A percentile compares a stretch with the other conserved stretches of the same genome.
phyloP scores from a whole-genome alignment of 2,113 vertebrate species.

The Sinosuthora webbiana region DNA sequence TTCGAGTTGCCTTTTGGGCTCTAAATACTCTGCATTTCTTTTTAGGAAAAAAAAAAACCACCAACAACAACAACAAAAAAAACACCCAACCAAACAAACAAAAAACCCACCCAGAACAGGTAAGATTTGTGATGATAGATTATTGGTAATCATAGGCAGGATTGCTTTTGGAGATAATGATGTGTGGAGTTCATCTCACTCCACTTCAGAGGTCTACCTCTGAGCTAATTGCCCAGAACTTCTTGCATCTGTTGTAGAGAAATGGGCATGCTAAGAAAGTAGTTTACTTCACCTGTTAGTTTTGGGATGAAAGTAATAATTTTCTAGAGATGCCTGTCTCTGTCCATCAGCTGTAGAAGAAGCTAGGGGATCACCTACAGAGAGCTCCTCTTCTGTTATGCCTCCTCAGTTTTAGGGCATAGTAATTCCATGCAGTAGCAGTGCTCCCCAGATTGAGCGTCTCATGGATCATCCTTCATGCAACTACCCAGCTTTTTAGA shows the following conservation, averaged over 20 bases:
- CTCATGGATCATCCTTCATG: not conserved
- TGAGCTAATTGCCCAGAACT: not conserved
- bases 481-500: not conserved
- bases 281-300: not conserved
- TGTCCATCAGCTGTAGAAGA: not conserved
- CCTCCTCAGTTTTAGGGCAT: not conserved
- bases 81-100: too few relatives aligned
- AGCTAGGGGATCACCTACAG: not conserved
- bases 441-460: not conserved
- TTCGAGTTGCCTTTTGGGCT: not conserved
- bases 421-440: not conserved
- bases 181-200: not conserved
- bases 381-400: not conserved
- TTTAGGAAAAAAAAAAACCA: not conserved
- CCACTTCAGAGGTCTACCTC: not conserved
- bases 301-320: not conserved
- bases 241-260: not conserved
- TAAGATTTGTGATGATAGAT: not conserved
- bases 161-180: not conserved
- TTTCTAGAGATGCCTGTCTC: not conserved
- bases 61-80: too few relatives aligned
- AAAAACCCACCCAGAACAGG: too few relatives aligned
- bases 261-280: not conserved
- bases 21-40: not conserved
- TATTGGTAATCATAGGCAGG: not conserved